Conservation (phyloP, 2,888 invertebrate species). For the Tipula helvola region DNA sequence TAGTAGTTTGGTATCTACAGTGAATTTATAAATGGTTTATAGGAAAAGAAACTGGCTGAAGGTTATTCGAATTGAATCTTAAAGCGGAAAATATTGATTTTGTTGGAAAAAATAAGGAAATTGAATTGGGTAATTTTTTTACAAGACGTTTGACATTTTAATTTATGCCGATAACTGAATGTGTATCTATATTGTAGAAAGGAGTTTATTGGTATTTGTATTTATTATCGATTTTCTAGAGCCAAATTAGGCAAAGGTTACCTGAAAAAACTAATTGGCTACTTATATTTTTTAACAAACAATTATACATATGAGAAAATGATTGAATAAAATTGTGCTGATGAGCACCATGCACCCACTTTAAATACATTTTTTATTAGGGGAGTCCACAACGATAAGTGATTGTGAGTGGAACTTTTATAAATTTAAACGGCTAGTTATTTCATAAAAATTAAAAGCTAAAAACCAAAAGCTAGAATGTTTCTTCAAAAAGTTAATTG, state of each 20-base stretch:
- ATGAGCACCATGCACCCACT: no score
- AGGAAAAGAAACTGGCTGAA: neutral
- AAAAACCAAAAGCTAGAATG: no score
- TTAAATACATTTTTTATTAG: no score
- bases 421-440: no score
- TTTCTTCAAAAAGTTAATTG: no score
- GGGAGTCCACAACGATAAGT: no score
- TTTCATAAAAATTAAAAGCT: no score
- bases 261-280: neutral
- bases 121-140: neutral
- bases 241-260: neutral
- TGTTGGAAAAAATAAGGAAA: neutral
- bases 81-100: neutral
- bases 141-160: neutral
- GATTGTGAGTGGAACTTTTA: no score
- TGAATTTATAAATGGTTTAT: neutral
- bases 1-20: neutral
- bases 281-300: no score
- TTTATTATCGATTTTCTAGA: neutral
- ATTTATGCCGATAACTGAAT: neutral
- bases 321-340: no score
- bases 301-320: no score
- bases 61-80: neutral
- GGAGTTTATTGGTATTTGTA: neutral
- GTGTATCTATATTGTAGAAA: neutral